These are phyloP conservation scores for Empis stercorea DNA, from an alignment of 2,888 invertebrate species.

Conservation along the genomic window DNA sequence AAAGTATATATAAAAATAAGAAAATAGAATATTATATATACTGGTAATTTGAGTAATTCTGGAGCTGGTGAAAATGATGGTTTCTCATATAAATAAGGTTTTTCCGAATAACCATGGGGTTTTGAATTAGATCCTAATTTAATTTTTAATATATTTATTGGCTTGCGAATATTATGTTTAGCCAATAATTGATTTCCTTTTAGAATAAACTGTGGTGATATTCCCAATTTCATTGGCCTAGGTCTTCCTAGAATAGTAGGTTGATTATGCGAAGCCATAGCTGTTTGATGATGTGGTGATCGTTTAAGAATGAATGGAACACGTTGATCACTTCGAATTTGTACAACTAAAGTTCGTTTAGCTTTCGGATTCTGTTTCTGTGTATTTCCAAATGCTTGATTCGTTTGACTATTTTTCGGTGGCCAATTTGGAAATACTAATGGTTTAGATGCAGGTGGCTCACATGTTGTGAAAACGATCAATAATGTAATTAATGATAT, in stretches of 20 bases:
- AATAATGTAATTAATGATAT: constrained; percentile 6
- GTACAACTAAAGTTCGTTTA: constrained; percentile 29
- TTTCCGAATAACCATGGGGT: constrained; percentile 22
- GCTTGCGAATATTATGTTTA: constrained; percentile 22
- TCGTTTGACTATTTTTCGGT: constrained; percentile 17
- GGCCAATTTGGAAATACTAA: constrained; percentile 25
- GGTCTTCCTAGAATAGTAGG: not conserved
- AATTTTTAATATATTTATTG: constrained; percentile 22
- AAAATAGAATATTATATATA: too few relatives aligned
- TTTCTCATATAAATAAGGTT: constrained; percentile 31
- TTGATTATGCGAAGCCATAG: constrained; percentile 8
- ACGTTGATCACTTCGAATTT: constrained; percentile 33
- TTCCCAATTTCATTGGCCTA: constrained; percentile 9
- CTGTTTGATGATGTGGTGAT: constrained; percentile 14
- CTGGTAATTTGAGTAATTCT: constrained; percentile 16
- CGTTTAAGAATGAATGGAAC: constrained; percentile 30
- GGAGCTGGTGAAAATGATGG: constrained; percentile 22
- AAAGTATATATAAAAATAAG: too few relatives aligned
- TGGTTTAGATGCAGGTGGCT: constrained; percentile 21
- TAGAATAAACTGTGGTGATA: constrained; percentile 12
- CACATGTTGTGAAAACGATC: constrained; percentile 19
- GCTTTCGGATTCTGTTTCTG: constrained; percentile 10
- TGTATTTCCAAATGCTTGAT: not conserved
- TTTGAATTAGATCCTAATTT: constrained; percentile 25
- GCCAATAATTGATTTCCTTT: constrained; percentile 8